Conservation (phyloP, 2,888 invertebrate genomes). For the Galerucella calmariensis region DNA sequence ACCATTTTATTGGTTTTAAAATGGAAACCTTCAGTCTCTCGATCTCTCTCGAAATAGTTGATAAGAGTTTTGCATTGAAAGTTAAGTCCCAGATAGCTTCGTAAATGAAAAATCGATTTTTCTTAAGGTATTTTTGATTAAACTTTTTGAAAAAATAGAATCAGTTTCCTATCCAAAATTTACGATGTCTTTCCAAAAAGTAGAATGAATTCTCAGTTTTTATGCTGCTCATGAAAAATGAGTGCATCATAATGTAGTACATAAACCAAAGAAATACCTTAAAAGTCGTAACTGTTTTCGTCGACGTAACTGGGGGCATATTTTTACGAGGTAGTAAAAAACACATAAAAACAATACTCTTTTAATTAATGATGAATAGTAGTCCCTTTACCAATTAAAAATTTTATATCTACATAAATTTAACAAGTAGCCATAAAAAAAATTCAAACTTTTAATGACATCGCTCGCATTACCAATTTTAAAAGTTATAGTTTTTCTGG, state of each 20-base stretch:
- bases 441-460: constrained; percentile 28
- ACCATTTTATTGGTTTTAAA: neutral
- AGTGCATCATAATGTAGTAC: constrained; percentile 27
- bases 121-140: neutral
- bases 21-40: neutral
- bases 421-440: constrained; percentile 29
- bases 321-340: constrained; percentile 28
- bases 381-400: constrained; percentile 33
- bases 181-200: constrained; percentile 20
- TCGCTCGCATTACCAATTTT: constrained; percentile 19
- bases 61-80: too few species aligned
- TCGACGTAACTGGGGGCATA: constrained; percentile 16
- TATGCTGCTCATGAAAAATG: constrained; percentile 24
- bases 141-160: neutral
- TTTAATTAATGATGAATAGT: constrained; percentile 29
- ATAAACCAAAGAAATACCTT: constrained; percentile 20
- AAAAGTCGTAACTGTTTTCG: constrained; percentile 19
- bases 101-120: too few species aligned
- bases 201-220: constrained; percentile 22
- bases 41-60: too few species aligned
- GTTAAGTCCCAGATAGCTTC: too few species aligned
- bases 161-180: constrained; percentile 20
- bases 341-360: constrained; percentile 28
- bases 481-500: constrained; percentile 10
- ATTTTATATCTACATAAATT: constrained; percentile 33